These are phyloP conservation scores for Neoseiulus cucumeris DNA, from an alignment of 1,140 invertebrate genomes.

Conservation along the genomic window DNA sequence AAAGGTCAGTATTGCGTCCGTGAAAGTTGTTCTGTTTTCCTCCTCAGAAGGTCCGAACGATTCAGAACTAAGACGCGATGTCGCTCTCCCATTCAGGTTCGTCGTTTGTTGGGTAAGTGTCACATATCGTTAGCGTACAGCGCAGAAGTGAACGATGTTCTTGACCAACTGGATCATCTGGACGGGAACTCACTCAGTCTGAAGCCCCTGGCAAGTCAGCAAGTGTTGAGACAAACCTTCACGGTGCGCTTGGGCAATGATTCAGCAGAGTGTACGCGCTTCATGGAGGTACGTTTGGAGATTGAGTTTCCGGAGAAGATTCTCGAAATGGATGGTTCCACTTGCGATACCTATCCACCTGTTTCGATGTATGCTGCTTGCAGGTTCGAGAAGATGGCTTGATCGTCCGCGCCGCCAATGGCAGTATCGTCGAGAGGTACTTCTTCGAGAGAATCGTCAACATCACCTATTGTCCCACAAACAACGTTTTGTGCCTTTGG, in stretches of 20 bases:
- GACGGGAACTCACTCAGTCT: slow-evolving; percentile 87
- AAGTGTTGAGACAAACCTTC: slow-evolving; percentile 89
- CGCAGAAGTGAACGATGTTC: slow-evolving; percentile 84
- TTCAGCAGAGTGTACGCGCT: slow-evolving; percentile 67
- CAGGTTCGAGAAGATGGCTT: slow-evolving; percentile 82
- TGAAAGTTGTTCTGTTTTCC: too few species aligned
- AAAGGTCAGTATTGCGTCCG: slow-evolving; percentile 77
- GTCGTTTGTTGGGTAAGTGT: slow-evolving; percentile 81
- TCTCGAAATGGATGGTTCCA: too few species aligned
- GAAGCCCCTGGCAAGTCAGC: slow-evolving; percentile 57
- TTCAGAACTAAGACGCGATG: too few species aligned
- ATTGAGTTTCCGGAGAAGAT: not conserved
- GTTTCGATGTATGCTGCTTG: too few species aligned
- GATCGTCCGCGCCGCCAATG: slow-evolving; percentile 71
- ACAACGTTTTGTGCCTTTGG: slow-evolving; percentile 89
- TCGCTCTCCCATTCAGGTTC: too few species aligned
- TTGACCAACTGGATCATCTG: slow-evolving; percentile 84
- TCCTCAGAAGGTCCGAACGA: too few species aligned
- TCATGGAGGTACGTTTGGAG: slow-evolving; percentile 53
- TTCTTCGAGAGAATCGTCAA: slow-evolving; percentile 98
- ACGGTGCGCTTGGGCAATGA: slow-evolving; percentile 86
- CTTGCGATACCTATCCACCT: too few species aligned
- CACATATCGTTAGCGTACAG: slow-evolving; percentile 94
- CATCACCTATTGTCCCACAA: slow-evolving; percentile 98
- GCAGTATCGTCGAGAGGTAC: slow-evolving; percentile 86